phyloP scores from a whole-genome alignment of 2,888 invertebrate species.

The Eutolmus rufibarbis region DNA sequence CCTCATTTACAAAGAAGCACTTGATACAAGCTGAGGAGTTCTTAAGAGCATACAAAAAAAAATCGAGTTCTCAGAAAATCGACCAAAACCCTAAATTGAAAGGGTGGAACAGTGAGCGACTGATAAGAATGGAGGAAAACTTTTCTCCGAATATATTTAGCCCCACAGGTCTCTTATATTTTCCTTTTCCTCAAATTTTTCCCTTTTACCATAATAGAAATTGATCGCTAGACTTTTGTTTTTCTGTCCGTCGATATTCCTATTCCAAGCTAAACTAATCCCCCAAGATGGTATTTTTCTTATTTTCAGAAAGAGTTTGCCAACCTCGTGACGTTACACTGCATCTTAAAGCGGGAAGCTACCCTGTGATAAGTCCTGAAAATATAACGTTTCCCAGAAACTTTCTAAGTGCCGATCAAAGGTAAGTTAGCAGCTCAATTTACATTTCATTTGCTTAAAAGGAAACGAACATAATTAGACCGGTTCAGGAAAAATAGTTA shows the following conservation, averaged over 20 bases:
- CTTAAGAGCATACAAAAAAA: not conserved
- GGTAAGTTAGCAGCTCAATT: constrained; percentile 52
- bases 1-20: constrained; percentile 26
- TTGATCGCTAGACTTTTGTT: not conserved
- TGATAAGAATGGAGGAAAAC: not conserved
- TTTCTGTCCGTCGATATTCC: not conserved
- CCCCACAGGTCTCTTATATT: not conserved
- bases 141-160: not conserved
- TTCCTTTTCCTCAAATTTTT: not conserved
- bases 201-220: not conserved
- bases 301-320: constrained; percentile 66
- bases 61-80: not conserved
- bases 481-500: too few relatives aligned
- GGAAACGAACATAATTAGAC: not conserved
- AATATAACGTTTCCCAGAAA: constrained; percentile 77
- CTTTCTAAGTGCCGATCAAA: constrained; percentile 65
- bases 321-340: constrained; percentile 70
- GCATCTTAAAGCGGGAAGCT: constrained; percentile 80
- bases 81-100: not conserved
- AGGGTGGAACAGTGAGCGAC: constrained; percentile 6
- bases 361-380: constrained; percentile 84
- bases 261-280: not conserved
- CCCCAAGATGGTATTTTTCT: not conserved
- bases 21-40: constrained; percentile 8
- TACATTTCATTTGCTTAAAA: not conserved